Percentiles rank a stretch among this genome's conserved stretches.
Evolutionary conservation across 2,888 invertebrate species (phyloP).

Genomic region (Amblyjoppa proteus): DNA sequence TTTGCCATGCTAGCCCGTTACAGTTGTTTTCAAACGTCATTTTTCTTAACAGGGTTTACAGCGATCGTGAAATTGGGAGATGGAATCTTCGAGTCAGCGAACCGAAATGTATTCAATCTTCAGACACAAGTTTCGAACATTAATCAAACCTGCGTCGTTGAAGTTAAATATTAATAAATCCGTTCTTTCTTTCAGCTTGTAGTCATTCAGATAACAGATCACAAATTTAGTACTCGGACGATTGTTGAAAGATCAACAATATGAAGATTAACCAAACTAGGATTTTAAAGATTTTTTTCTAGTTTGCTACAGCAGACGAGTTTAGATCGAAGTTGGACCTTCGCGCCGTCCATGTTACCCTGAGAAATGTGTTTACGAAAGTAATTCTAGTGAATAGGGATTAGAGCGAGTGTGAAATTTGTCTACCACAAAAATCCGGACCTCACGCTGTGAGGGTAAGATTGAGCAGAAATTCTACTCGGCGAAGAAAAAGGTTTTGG

Average conservation of each 20-base stretch:
- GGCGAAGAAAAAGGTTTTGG: constrained; percentile 1
- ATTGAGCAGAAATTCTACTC: not conserved
- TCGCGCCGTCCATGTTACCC: constrained; percentile 59
- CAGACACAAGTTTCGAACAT: too few relatives aligned
- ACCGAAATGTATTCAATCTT: too few relatives aligned
- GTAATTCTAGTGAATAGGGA: constrained; percentile 68
- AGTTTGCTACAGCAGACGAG: too few relatives aligned
- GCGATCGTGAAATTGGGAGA: constrained; percentile 38
- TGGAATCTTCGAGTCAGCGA: too few relatives aligned
- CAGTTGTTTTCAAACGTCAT: constrained; percentile 65
- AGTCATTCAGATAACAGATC: too few relatives aligned
- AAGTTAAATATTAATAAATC: too few relatives aligned
- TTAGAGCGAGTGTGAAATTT: constrained; percentile 42
- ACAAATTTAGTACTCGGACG: too few relatives aligned
- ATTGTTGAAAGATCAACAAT: too few relatives aligned
- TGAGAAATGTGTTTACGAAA: constrained; percentile 68
- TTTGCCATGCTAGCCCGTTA: constrained; percentile 60
- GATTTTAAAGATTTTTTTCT: too few relatives aligned
- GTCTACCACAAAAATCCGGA: not conserved
- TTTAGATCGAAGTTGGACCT: not conserved
- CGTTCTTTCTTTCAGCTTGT: too few relatives aligned
- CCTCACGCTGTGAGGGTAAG: not conserved
- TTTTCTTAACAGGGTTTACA: constrained; percentile 52
- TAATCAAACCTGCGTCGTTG: too few relatives aligned
- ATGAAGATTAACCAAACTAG: too few relatives aligned